Conservation (phyloP, 1,140 invertebrate genomes). For the Hormaphis cornu region DNA sequence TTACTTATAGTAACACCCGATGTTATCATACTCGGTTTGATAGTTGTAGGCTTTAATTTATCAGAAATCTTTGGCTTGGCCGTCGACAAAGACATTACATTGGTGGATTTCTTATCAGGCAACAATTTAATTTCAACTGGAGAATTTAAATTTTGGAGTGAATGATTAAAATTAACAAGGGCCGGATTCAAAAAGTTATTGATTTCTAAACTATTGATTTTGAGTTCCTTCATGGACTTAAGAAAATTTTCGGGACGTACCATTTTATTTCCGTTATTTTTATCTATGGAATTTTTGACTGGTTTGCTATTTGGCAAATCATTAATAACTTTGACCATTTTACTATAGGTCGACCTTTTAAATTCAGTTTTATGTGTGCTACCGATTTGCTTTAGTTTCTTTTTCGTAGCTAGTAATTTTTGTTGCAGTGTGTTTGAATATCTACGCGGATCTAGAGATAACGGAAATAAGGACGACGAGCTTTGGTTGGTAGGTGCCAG, state of each 20-base stretch:
- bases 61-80: background rate
- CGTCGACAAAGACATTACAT: background rate
- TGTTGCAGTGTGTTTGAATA: background rate
- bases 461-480: background rate
- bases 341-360: background rate
- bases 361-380: background rate
- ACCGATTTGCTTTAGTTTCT: background rate
- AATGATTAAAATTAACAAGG: background rate
- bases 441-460: background rate
- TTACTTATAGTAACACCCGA: background rate
- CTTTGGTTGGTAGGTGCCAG: background rate
- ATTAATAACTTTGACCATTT: background rate
- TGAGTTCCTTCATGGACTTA: background rate
- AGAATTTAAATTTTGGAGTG: background rate
- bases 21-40: background rate
- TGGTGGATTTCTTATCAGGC: background rate
- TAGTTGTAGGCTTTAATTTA: background rate
- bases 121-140: background rate
- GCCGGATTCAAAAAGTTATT: background rate
- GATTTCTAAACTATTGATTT: background rate
- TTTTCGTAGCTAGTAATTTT: conserved; percentile 1
- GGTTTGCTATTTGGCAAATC: background rate
- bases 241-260: background rate
- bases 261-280: background rate
- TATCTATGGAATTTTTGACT: background rate